Evolutionary conservation across 2,797 vertebrate species (phyloP), one percentile per base, ranked within the genome.

Genomic region (Mormyrus hasselquistii): DNA sequence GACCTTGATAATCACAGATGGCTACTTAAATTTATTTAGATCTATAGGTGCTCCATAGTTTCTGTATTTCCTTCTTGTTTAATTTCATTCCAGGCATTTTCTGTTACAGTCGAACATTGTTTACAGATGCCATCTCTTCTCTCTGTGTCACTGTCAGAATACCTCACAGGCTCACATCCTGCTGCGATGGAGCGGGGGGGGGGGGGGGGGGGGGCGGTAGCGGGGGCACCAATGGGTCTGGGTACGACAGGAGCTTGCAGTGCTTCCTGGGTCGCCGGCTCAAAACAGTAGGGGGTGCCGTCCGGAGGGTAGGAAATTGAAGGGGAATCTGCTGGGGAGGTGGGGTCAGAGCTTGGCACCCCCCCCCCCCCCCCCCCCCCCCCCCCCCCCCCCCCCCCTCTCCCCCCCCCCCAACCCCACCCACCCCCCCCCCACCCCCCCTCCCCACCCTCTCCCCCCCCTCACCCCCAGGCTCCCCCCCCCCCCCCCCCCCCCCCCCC

Each of bases 81-180:
- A 82, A 87, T 90, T 90, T 34, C 73, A 0, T 85, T 90, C 91
- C 91, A 93, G 90, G 90, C 90, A 22, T 14, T 22, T 90, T 89
- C 88, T 25, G 41, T 69, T 90, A 82, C 25, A 90, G 89, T 89
- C 90, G 91, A 92, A 90, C 90, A 90, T 93, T 94, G 92, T 94
- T 94, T 93, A 93, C 89, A 52, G 92, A 94, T 88, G 83, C 91
- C 47, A 9, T 87, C 88, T 90, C 87, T 89, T 10, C 14, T 25
- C 65, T 7, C 29, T 65, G 12, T 76, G 34, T 34, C 16, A 19
- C 2, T 79, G 34, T 44, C 6, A 38, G 34, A 38, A n/a, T 44
- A 38, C 6, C 4, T 79, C 73, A 29, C 38, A 44, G 38, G 73
- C 73, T 44, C 16, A 79, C 14, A 41, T 52, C 65, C 53, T 44